These are phyloP conservation scores for Chymomyza procnemis DNA, from an alignment of 2,888 invertebrate species.

Conservation along the genomic window DNA sequence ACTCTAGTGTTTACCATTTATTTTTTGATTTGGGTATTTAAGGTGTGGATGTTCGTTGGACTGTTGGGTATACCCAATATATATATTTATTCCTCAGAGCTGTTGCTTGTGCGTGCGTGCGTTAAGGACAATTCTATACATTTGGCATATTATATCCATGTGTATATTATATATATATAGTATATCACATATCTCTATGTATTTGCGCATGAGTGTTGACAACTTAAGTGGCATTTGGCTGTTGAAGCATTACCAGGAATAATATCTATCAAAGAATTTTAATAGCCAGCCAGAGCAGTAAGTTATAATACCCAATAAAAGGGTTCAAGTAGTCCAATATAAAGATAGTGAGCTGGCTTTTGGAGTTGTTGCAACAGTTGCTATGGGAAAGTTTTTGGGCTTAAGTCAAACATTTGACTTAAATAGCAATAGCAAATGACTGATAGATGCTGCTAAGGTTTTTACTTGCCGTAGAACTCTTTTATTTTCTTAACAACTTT, in stretches of 20 bases:
- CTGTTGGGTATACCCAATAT: background rate
- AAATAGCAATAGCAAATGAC: too few relatives aligned
- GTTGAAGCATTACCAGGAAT: conserved; percentile 45
- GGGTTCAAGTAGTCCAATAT: background rate
- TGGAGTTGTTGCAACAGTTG: too few relatives aligned
- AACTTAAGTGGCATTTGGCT: conserved; percentile 69
- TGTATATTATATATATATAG: background rate
- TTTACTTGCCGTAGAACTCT: too few relatives aligned
- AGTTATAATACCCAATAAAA: background rate
- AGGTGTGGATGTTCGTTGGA: conserved; percentile 56
- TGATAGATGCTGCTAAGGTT: too few relatives aligned
- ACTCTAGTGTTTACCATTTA: conserved; percentile 69
- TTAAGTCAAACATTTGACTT: too few relatives aligned
- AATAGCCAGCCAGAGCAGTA: background rate
- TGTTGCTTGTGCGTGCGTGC: conserved; percentile 43
- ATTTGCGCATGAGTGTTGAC: conserved; percentile 51
- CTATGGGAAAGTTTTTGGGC: too few relatives aligned
- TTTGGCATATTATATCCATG: background rate
- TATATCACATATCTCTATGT: background rate
- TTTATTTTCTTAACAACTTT: too few relatives aligned
- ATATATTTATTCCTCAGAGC: background rate
- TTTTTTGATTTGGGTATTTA: conserved; percentile 74
- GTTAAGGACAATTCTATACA: conserved; percentile 15
- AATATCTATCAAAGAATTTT: conserved; percentile 40
- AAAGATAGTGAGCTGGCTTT: background rate